These are phyloP conservation scores for Andrena camellia DNA, from an alignment of 2,888 invertebrate genomes.

Conservation along the genomic window DNA sequence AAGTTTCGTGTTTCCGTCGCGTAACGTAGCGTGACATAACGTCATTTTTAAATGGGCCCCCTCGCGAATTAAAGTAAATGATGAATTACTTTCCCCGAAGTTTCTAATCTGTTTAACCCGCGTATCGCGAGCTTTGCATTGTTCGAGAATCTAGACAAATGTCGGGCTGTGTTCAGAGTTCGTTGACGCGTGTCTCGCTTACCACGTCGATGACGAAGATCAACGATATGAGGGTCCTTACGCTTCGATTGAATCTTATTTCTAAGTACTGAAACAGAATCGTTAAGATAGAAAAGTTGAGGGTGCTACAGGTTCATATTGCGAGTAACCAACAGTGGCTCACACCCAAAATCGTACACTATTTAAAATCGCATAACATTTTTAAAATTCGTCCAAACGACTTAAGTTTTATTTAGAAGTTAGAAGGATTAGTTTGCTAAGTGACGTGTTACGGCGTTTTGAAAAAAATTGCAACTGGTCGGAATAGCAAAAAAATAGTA, in stretches of 20 bases:
- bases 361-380: too few relatives aligned
- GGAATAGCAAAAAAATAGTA: too few relatives aligned
- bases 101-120: conserved; percentile 9
- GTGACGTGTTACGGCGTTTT: too few relatives aligned
- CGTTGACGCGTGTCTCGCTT: conserved; percentile 77
- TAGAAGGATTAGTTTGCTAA: too few relatives aligned
- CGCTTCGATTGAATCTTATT: conserved; percentile 90
- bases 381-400: too few relatives aligned
- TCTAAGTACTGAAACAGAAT: conserved; percentile 90
- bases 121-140: conserved; percentile 3
- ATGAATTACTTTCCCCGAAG: conserved; percentile 20
- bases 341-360: too few relatives aligned
- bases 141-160: conserved; percentile 27
- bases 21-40: conserved; percentile 33
- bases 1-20: conserved; percentile 29
- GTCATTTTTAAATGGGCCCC: conserved; percentile 26
- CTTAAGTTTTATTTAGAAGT: too few relatives aligned
- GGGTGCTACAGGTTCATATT: not conserved
- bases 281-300: conserved; percentile 43
- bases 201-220: conserved; percentile 93
- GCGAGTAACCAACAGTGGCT: too few relatives aligned
- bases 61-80: conserved; percentile 31
- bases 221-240: conserved; percentile 91
- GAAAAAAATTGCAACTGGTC: too few relatives aligned
- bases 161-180: conserved; percentile 4